Base-by-base conservation (phyloP, 2,888 invertebrate species). In the Trichogramma evanescens region DNA sequence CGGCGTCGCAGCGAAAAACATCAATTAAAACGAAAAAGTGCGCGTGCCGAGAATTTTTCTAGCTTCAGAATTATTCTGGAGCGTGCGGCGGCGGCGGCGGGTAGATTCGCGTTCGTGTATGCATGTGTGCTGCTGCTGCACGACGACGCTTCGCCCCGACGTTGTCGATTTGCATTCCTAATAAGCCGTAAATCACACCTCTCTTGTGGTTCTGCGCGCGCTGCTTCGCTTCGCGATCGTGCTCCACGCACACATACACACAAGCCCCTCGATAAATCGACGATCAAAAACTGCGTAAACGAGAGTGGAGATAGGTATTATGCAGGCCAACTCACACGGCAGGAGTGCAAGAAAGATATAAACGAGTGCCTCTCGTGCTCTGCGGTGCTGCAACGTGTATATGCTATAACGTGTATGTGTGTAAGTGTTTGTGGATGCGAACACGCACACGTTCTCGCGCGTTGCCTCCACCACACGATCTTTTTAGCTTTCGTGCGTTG, bases 111-210 rank as follows among this genome's bases (percentile, higher is more conserved):
- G 45, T 44, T 10, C 5, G 26, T n/a, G n/a, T 38, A 5, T 46
- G 46, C 9, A 6, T 46, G 42, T 56, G 62, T 53, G 13, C 13
- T 13, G 13, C 13, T 13, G 13, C 13, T 13, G 13, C 13, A 13
- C 13, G 13, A 13, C 13, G 13, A 13, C 13, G 13, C 13, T 55
- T 59, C 59, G 56, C 59, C 58, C 55, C 13, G 13, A 13, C 62
- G 52, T 55, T 51, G 52, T 6, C 50, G 54, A 59, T 62, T 60
- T 57, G 55, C 62, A 63, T 63, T 63, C 57, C 59, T 63, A 65
- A 61, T 63, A 65, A 61, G 56, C 55, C 61, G 61, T 65, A 63
- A 63, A 65, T 65, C 61, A 63, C 64, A 62, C 58, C 52, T 64
- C 51, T 42, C n/a, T 43, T 41, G 43, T 38, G 43, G 9, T 39